Base-by-base conservation (phyloP, 2,797 vertebrate species). In the Crocidura indochinensis region DNA sequence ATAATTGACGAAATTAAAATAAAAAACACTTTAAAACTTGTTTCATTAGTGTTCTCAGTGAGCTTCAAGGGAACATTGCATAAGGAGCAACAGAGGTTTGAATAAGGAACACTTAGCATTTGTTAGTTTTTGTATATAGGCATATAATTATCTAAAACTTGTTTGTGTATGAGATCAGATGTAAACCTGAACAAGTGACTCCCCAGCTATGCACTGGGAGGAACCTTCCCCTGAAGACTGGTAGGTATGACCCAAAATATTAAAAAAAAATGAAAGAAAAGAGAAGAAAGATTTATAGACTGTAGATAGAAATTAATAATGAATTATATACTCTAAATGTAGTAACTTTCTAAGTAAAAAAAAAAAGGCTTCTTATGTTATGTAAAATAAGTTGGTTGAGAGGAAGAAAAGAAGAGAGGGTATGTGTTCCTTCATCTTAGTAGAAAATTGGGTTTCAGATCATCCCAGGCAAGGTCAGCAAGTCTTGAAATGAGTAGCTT, bases 111-210 rank as follows among this genome's bases (percentile, higher is more conserved):
- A 64, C 56, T 86, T 46, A 51, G 69, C 51, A 22, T 65, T 86
- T 47, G 10, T 75, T 29, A 5, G 1, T 60, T 86, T n/a, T 62
- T 90, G 46, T 81, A 38, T 8, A 22, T 10, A 56, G 20, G 84
- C 6, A 67, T n/a, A 73, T 20, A 92, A 79, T 22, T 60, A 46
- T 84, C 62, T 1, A 69, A 69, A 89, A 62, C 27, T 69, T 64
- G 26, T 47, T 71, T n/a, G n/a, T 53, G 29, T 5, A 67, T 64
- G 31, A 71, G 24, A n/a, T 8, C 22, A 81, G 72, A 53, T 62
- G 31, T 86, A 76, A 90, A 78, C 83, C 67, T 73, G 56, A 90
- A 22, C 80, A 69, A 73, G 8, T 67, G 46, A 29, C 67, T 29
- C 67, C 56, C 15, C 3, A 60, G 56, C 22, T 6, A 60, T 60